A percentile compares a stretch with the other conserved stretches of the same genome.
These are phyloP conservation scores for Ptilonorhynchus violaceus DNA, from an alignment of 2,113 vertebrate genomes.

Conservation along the genomic window DNA sequence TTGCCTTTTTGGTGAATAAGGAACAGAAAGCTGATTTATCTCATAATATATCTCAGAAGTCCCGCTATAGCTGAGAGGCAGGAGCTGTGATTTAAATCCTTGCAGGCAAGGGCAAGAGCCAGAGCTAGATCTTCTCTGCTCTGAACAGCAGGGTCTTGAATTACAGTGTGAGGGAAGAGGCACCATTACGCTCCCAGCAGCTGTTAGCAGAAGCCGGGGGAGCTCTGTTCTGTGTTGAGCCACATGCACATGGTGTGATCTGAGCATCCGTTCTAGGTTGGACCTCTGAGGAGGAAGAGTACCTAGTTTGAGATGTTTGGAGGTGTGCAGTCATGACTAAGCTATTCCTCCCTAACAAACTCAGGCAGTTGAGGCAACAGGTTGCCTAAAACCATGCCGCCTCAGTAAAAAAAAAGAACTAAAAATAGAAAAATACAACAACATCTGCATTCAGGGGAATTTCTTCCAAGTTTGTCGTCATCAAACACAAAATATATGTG, in stretches of 20 bases:
- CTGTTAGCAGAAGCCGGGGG: background rate
- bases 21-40: background rate
- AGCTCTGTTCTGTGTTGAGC: background rate
- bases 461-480: background rate
- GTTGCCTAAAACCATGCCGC: background rate
- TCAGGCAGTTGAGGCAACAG: background rate
- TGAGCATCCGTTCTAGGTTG: background rate
- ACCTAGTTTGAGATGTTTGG: background rate
- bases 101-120: accelerated
- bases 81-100: background rate
- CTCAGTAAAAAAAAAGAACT: background rate
- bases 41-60: background rate
- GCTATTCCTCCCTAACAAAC: background rate
- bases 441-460: background rate
- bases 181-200: background rate
- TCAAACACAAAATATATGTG: background rate
- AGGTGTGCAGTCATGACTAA: background rate
- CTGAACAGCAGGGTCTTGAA: background rate
- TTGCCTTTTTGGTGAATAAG: background rate
- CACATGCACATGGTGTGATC: background rate
- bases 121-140: background rate
- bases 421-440: background rate
- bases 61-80: background rate
- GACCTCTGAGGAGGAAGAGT: background rate
- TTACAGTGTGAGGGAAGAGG: background rate